Percentiles rank a stretch among this genome's conserved stretches.
These are phyloP conservation scores for Syritta pipiens DNA, from an alignment of 2,888 invertebrate genomes.

Conservation along the genomic window DNA sequence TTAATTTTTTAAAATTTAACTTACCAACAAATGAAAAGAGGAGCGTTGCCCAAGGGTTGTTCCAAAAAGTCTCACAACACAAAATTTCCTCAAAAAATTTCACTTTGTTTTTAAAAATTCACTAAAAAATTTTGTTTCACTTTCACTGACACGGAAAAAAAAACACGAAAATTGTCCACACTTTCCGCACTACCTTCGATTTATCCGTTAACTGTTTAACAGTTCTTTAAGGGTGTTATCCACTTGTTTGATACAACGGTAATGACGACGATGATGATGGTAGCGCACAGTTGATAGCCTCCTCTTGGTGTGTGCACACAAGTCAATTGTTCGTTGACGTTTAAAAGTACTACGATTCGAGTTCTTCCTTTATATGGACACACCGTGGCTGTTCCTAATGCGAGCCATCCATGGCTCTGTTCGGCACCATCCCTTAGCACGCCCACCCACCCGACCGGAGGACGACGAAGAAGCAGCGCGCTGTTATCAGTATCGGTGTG, in stretches of 20 bases:
- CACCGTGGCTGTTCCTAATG: slow-evolving; percentile 35
- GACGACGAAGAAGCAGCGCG: slow-evolving; percentile 18
- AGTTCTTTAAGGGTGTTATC: slow-evolving; percentile 48
- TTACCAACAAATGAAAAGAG: slow-evolving; percentile 45
- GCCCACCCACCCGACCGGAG: too few species aligned
- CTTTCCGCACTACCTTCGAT: slow-evolving; percentile 15
- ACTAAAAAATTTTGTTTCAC: too few species aligned
- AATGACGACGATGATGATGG: slow-evolving; percentile 33
- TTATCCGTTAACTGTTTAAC: slow-evolving; percentile 54
- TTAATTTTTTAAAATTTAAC: slow-evolving; percentile 11
- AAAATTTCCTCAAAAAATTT: too few species aligned
- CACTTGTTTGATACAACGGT: slow-evolving; percentile 47
- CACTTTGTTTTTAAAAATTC: too few species aligned
- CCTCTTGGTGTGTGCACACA: slow-evolving; percentile 59
- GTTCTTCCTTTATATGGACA: slow-evolving; percentile 63
- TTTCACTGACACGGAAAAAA: slow-evolving; percentile 7
- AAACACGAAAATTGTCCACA: background rate
- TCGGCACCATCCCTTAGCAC: too few species aligned
- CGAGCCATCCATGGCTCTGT: slow-evolving; percentile 51
- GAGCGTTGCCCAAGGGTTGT: background rate
- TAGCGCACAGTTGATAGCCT: slow-evolving; percentile 26
- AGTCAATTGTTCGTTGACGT: slow-evolving; percentile 66
- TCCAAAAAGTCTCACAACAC: background rate
- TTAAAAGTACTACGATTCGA: slow-evolving; percentile 57
- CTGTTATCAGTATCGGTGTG: slow-evolving; percentile 64